Conservation (phyloP, 2,888 invertebrate species). For the Cacoxenus indagator region DNA sequence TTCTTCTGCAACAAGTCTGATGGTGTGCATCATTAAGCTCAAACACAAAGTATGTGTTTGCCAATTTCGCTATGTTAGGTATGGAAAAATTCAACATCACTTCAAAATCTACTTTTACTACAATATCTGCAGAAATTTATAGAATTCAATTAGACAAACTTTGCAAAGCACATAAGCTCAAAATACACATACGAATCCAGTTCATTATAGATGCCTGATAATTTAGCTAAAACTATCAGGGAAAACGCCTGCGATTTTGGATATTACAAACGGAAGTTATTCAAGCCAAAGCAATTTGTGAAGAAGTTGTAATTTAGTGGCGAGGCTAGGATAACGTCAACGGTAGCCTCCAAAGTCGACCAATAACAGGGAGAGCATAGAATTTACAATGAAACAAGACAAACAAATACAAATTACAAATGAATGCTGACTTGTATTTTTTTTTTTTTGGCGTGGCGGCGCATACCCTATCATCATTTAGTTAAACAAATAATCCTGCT, state of each 20-base stretch:
- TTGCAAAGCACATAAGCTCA: too few species aligned
- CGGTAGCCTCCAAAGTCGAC: too few species aligned
- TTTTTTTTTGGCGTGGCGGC: slow-evolving; percentile 1
- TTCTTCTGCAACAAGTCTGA: too few species aligned
- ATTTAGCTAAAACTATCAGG: slow-evolving; percentile 40
- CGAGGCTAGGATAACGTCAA: background rate
- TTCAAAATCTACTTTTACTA: too few species aligned
- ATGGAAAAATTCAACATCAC: too few species aligned
- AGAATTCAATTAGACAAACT: too few species aligned
- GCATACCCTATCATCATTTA: slow-evolving; percentile 14
- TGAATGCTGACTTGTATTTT: background rate
- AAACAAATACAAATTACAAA: too few species aligned
- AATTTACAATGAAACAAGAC: too few species aligned
- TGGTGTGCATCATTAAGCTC: too few species aligned
- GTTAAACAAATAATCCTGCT: slow-evolving; percentile 29
- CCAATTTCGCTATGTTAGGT: too few species aligned
- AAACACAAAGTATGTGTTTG: too few species aligned
- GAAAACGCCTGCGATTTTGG: slow-evolving; percentile 53
- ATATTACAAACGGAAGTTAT: slow-evolving; percentile 45
- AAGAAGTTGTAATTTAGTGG: background rate
- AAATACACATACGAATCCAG: background rate
- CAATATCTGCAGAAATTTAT: background rate
- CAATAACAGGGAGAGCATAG: too few species aligned
- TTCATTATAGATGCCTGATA: background rate
- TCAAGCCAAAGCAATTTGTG: background rate